Percentiles rank a stretch among this genome's conserved stretches.
phyloP scores from a whole-genome alignment of 2,888 invertebrate species.

The Ectropis crepuscularia region DNA sequence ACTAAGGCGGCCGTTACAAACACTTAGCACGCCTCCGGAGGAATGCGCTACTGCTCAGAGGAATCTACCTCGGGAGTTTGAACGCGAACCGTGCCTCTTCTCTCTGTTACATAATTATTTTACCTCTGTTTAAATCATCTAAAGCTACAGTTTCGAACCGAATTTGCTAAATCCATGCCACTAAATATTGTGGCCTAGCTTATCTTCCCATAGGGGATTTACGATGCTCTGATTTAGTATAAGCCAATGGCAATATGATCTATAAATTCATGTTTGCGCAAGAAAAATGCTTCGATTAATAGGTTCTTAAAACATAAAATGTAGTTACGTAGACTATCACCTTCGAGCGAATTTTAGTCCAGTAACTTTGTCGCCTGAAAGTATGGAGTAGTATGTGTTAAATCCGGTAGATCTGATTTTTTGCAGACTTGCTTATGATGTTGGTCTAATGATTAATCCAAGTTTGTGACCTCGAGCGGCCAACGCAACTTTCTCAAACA shows the following conservation, averaged over 20 bases:
- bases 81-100: slow-evolving; percentile 54
- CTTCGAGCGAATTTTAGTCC: no score
- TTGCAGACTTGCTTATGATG: no score
- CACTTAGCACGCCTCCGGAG: slow-evolving; percentile 65
- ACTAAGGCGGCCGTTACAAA: slow-evolving; percentile 71
- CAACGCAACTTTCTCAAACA: no score
- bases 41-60: slow-evolving; percentile 73
- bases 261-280: slow-evolving; percentile 44
- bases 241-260: slow-evolving; percentile 60
- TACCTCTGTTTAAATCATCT: slow-evolving; percentile 64
- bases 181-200: slow-evolving; percentile 68
- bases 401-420: no score
- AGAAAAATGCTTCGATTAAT: slow-evolving; percentile 27
- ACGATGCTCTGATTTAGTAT: slow-evolving; percentile 65
- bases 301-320: no score
- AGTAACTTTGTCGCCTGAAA: no score
- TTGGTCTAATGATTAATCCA: no score
- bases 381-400: no score
- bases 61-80: slow-evolving; percentile 66
- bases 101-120: slow-evolving; percentile 68
- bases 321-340: no score
- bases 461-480: no score
- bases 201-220: slow-evolving; percentile 70
- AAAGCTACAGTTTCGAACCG: slow-evolving; percentile 62
- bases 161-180: slow-evolving; percentile 59